Conservation (phyloP, 2,888 invertebrate species). For the Drosophila paramelanica region DNA sequence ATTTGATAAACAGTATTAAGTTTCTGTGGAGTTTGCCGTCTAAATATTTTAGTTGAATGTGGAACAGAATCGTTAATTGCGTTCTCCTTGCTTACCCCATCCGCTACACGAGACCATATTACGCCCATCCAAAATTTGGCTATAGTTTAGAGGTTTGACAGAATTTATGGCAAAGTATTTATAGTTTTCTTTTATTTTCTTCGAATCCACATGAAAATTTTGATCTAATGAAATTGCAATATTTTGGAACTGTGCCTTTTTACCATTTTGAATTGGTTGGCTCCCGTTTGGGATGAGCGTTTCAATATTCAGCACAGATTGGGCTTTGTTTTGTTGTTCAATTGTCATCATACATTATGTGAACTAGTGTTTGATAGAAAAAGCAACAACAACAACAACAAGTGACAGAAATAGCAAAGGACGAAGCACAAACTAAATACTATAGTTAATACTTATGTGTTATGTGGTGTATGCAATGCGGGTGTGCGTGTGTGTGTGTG, state of each 20-base stretch:
- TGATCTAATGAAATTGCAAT: conserved; percentile 4
- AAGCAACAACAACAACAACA: conserved; percentile 22
- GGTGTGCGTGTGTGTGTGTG: neutral
- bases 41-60: neutral
- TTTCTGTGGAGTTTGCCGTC: conserved; percentile 9
- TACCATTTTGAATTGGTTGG: conserved; percentile 15
- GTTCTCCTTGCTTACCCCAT: conserved; percentile 29
- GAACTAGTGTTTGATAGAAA: conserved; percentile 13
- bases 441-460: conserved; percentile 5
- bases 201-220: conserved; percentile 18
- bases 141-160: conserved; percentile 1
- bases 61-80: neutral
- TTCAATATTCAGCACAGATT: neutral
- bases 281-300: neutral
- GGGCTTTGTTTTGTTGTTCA: neutral
- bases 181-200: neutral
- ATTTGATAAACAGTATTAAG: neutral
- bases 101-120: conserved; percentile 29
- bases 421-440: conserved; percentile 8
- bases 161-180: neutral
- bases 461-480: conserved; percentile 6
- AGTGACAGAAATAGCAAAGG: conserved; percentile 4
- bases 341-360: neutral
- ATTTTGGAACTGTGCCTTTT: neutral
- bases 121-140: conserved; percentile 33